These are phyloP conservation scores for Mesocricetus auratus DNA, from an alignment of 2,113 vertebrate species.

Conservation along the genomic window DNA sequence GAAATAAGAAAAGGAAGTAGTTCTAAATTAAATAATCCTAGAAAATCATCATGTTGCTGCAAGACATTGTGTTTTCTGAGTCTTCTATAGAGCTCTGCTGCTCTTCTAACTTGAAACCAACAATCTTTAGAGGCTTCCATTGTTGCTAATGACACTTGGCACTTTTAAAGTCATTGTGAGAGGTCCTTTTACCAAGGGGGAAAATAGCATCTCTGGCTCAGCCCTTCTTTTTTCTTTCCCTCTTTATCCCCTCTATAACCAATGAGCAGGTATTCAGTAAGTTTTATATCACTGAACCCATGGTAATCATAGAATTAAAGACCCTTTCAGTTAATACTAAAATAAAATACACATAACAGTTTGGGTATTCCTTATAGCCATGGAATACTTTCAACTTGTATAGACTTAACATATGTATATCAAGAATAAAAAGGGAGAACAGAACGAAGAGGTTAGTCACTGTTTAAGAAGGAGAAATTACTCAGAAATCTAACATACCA, in stretches of 20 bases:
- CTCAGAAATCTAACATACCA: background rate
- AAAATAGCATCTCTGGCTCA: background rate
- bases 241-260: background rate
- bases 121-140: background rate
- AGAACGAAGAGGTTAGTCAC: background rate
- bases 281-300: background rate
- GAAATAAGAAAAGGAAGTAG: constrained; percentile 78
- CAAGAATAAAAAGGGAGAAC: background rate
- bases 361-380: background rate
- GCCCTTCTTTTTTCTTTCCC: background rate
- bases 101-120: background rate
- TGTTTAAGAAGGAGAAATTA: background rate
- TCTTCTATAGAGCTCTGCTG: background rate
- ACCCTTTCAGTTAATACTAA: background rate
- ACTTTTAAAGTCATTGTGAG: background rate
- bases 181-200: background rate
- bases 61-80: constrained; percentile 9
- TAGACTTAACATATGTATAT: background rate
- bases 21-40: constrained; percentile 69
- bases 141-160: background rate
- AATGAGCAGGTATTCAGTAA: background rate
- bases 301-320: background rate
- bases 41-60: constrained; percentile 44
- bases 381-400: background rate
- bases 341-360: background rate